Base-by-base conservation (phyloP, 2,797 vertebrate genomes). In the Heterohyrax brucei region DNA sequence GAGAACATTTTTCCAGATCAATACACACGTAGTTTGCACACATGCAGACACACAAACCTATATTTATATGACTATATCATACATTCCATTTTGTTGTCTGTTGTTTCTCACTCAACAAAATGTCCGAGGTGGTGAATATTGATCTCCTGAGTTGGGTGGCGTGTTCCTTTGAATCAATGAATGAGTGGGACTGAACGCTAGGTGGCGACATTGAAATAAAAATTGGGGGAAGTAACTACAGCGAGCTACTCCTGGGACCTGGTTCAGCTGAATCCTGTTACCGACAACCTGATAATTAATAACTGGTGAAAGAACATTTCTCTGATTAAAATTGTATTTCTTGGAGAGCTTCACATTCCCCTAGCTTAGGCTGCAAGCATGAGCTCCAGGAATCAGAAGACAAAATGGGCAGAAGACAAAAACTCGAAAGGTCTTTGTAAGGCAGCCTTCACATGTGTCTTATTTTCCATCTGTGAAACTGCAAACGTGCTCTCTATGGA, bases 151-250 rank as follows among this genome's bases (percentile, higher is more conserved):
- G 16, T 10, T 86, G 44, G 82, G 72, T 10, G 79, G 24, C 5
- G n/a, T 28, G 6, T 21, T 59, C 19, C 3, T 48, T 66, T 64
- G 72, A 82, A 48, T 1, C 0, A 3, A 6, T 76, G 81, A 82
- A 10, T 75, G 39, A 73, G 72, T n/a, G 22, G 28, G 68, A 61
- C 28, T 90, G 87, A 77, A 78, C 97, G 81, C 94, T 96, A 95
- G 97, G 79, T 97, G 96, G 96, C 86, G 2, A 24, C 77, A 59
- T 96, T 96, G 96, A 96, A 94, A 92, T n/a, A 66, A 89, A 78
- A 87, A 48, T 89, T 77, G 75, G 75, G n/a, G 86, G 80, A 95
- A 94, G 83, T 8, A 86, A 87, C 12, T 33, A 18, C 16, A 39
- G n/a, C 7, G 61, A 0, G 2, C 59, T 75, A 26, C 48, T 6